Evolutionary conservation across 2,888 invertebrate species (phyloP).

Genomic region (Stomorhina lunata): DNA sequence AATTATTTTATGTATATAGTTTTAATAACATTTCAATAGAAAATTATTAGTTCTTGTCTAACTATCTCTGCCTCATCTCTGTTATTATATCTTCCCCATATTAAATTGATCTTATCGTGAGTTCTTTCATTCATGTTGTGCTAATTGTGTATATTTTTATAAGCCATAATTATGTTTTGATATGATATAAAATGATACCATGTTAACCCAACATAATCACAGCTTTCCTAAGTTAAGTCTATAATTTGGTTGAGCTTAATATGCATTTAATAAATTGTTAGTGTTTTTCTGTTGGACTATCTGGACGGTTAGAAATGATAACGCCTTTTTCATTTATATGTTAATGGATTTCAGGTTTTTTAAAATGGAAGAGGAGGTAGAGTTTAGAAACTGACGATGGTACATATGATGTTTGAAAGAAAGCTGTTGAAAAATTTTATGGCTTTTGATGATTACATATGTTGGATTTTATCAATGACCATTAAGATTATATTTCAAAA

Average conservation of each 20-base stretch:
- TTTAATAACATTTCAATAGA: constrained; percentile 44
- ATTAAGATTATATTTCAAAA: constrained; percentile 26
- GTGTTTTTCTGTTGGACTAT: constrained; percentile 36
- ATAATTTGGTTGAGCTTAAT: constrained; percentile 54
- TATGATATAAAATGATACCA: constrained; percentile 39
- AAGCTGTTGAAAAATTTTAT: constrained; percentile 19
- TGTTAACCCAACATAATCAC: constrained; percentile 51
- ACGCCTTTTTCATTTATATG: constrained; percentile 62
- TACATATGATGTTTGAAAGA: constrained; percentile 5
- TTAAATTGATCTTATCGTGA: constrained; percentile 13
- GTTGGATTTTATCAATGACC: constrained; percentile 52
- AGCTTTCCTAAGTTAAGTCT: constrained; percentile 20
- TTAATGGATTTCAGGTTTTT: constrained; percentile 39
- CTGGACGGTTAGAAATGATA: constrained; percentile 28
- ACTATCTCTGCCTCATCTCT: neutral
- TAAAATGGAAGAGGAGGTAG: no score
- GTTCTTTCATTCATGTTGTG: constrained; percentile 29
- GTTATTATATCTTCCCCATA: neutral
- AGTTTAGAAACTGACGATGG: no score
- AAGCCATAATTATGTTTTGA: constrained; percentile 50
- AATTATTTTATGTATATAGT: constrained; percentile 26
- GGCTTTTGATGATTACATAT: constrained; percentile 45
- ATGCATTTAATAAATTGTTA: constrained; percentile 41
- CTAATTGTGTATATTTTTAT: constrained; percentile 37
- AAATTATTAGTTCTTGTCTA: neutral